These are phyloP conservation scores for Bedellia somnulentella DNA, from an alignment of 2,888 invertebrate species.

Conservation along the genomic window DNA sequence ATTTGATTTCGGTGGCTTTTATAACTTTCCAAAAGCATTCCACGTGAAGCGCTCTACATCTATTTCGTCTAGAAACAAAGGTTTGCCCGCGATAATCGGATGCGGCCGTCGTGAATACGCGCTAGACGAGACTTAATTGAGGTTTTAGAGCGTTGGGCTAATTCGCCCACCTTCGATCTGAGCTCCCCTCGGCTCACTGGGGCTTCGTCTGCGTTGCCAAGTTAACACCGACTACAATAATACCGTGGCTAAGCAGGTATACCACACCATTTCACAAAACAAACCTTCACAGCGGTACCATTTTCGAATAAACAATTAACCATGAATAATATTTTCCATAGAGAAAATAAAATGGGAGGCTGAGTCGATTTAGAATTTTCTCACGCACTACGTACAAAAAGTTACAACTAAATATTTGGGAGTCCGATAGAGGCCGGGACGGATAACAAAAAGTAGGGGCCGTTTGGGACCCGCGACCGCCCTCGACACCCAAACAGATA, in stretches of 20 bases:
- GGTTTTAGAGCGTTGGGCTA: conserved; percentile 56
- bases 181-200: conserved; percentile 21
- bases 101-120: conserved; percentile 52
- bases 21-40: conserved; percentile 5
- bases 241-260: conserved; percentile 14
- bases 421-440: conserved; percentile 52
- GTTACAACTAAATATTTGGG: conserved; percentile 59
- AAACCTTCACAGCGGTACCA: conserved; percentile 43
- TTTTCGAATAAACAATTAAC: no score
- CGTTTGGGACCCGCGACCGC: conserved; percentile 20
- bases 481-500: conserved; percentile 47
- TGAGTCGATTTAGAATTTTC: conserved; percentile 42
- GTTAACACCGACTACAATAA: conserved; percentile 29
- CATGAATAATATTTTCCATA: no score
- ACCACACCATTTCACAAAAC: conserved; percentile 5
- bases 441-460: conserved; percentile 51
- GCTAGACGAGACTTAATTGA: conserved; percentile 61
- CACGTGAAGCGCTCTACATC: conserved; percentile 4
- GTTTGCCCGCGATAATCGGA: conserved; percentile 54
- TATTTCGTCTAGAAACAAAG: conserved; percentile 34
- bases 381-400: conserved; percentile 55
- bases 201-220: conserved; percentile 35
- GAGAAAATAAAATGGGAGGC: conserved; percentile 19
- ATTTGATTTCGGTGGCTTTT: conserved; percentile 4
- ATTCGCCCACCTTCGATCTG: conserved; percentile 56